phyloP scores from a whole-genome alignment of 2,888 invertebrate genomes.

The Ectropis crepuscularia region DNA sequence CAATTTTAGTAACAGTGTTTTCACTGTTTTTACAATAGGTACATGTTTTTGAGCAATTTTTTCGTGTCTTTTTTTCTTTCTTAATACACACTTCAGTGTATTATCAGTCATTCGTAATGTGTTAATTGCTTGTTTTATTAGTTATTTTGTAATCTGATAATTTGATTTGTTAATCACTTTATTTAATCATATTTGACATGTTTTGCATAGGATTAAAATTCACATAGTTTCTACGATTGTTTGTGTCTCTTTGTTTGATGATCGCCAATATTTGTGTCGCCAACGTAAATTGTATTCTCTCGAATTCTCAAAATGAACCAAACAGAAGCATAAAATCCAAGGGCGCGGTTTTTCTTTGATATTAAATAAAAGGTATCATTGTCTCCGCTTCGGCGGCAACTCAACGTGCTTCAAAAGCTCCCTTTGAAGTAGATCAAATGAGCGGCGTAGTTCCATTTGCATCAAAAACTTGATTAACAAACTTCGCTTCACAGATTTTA shows the following conservation, averaged over 20 bases:
- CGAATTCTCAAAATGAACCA: conserved; percentile 40
- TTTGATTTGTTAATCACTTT: neutral
- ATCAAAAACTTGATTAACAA: conserved; percentile 68
- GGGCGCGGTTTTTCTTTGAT: conserved; percentile 68
- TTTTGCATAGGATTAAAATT: neutral
- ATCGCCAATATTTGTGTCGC: conserved; percentile 29
- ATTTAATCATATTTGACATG: neutral
- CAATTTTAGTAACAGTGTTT: too few species aligned
- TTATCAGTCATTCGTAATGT: too few species aligned
- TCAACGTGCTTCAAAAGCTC: conserved; percentile 69
- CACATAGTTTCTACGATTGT: conserved; percentile 12
- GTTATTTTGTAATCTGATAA: too few species aligned
- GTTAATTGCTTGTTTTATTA: too few species aligned
- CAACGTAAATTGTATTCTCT: conserved; percentile 28
- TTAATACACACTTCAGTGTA: too few species aligned
- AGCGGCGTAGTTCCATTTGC: conserved; percentile 65
- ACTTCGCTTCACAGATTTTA: conserved; percentile 58
- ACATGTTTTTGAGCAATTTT: too few species aligned
- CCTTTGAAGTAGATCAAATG: conserved; percentile 77
- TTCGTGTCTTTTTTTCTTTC: too few species aligned
- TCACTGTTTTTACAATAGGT: too few species aligned
- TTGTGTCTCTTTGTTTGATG: neutral
- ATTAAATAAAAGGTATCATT: conserved; percentile 76
- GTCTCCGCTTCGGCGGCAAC: conserved; percentile 63
- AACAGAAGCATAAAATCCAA: conserved; percentile 56